phyloP scores from a whole-genome alignment of 2,888 invertebrate species.

The Orchesellides sinensis region DNA sequence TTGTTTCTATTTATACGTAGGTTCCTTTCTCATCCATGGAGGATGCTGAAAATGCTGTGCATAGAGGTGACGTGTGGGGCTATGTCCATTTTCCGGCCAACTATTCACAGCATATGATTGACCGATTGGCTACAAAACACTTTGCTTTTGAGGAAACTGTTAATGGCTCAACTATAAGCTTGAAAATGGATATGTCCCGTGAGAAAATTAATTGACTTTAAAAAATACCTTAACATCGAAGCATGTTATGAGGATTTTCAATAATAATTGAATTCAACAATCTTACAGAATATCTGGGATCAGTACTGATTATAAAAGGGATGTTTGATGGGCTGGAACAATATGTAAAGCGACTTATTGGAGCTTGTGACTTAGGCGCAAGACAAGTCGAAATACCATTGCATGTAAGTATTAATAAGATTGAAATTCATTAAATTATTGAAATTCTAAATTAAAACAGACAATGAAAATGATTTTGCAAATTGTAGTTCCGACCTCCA shows the following conservation, averaged over 20 bases:
- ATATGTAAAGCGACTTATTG: conserved; percentile 86
- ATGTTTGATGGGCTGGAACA: conserved; percentile 90
- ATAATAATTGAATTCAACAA: no score
- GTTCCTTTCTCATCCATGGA: conserved; percentile 36
- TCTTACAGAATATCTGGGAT: conserved; percentile 83
- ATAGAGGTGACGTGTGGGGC: conserved; percentile 62
- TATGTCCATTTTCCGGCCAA: conserved; percentile 44
- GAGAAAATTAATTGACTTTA: no score
- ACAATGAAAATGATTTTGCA: neutral
- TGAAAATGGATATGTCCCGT: conserved; percentile 65
- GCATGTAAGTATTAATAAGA: conserved; percentile 15
- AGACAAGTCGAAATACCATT: conserved; percentile 82
- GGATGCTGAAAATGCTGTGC: conserved; percentile 39
- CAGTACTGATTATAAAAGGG: conserved; percentile 88
- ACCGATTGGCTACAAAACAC: conserved; percentile 45
- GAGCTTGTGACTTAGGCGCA: conserved; percentile 87
- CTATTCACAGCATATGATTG: conserved; percentile 54
- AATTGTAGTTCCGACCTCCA: conserved; percentile 44
- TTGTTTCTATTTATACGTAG: neutral
- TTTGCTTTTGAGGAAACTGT: conserved; percentile 49
- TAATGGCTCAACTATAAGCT: conserved; percentile 48
- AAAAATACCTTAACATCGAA: no score
- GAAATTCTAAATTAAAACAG: neutral
- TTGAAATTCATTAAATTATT: no score
- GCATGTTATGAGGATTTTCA: neutral